These are phyloP conservation scores for pig (Sus scrofa) DNA, from an alignment of 2,113 vertebrate genomes.

Conservation along the genomic window T2T-Sscrofa CM000826.6:125723001-125723500, in stretches of 20 bases:
- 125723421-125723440: not conserved
- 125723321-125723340: not conserved
- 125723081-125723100: not conserved
- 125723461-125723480: not conserved
- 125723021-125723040: not conserved
- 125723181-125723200: not conserved
- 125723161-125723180: slow-evolving; percentile 42
- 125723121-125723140: not conserved
- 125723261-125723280: slow-evolving; percentile 55
- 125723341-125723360: not conserved
- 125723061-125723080: not conserved
- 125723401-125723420: not conserved
- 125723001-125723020: not conserved
- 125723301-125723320: not conserved
- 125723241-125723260: not conserved
- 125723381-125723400: not conserved
- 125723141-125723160: not conserved
- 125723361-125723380: slow-evolving; percentile 5
- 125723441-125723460: not conserved
- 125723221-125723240: slow-evolving; percentile 1
- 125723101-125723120: not conserved
- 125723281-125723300: not conserved
- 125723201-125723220: not conserved
- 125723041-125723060: not conserved
- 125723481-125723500: not conserved